phyloP scores from a whole-genome alignment of 1,140 invertebrate species.

The Cataglyphis hispanica region DNA sequence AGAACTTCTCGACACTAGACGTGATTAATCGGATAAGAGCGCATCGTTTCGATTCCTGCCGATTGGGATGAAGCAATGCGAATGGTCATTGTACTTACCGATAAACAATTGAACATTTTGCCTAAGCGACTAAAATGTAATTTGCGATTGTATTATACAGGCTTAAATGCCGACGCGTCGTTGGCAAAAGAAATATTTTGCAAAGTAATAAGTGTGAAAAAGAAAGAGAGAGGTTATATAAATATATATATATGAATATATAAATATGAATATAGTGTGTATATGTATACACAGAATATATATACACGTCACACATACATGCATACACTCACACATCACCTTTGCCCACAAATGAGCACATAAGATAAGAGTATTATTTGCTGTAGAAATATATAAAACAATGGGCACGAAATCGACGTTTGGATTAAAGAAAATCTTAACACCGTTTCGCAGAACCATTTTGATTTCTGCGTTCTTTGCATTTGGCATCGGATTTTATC shows the following conservation, averaged over 20 bases:
- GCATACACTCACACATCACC: conserved; percentile 61
- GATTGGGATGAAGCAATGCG: conserved; percentile 35
- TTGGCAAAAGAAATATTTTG: conserved; percentile 82
- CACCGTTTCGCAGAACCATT: conserved; percentile 75
- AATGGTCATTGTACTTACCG: conserved; percentile 76
- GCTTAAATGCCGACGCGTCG: conserved; percentile 76
- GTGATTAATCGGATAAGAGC: conserved; percentile 48
- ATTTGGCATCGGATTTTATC: conserved; percentile 20
- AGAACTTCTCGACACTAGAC: conserved; percentile 18
- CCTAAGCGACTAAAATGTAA: conserved; percentile 75
- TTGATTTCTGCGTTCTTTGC: conserved; percentile 29
- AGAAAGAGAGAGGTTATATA: conserved; percentile 65
- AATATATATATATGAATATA: conserved; percentile 75
- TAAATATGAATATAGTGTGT: conserved; percentile 78
- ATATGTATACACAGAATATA: conserved; percentile 70
- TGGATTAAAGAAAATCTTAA: conserved; percentile 72
- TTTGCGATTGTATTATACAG: conserved; percentile 81
- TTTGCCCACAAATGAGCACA: conserved; percentile 68
- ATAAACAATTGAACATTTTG: conserved; percentile 68
- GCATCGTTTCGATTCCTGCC: conserved; percentile 9
- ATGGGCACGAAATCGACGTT: conserved; percentile 71
- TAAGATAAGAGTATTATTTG: conserved; percentile 74
- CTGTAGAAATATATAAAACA: conserved; percentile 71
- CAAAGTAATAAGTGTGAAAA: conserved; percentile 80
- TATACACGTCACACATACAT: conserved; percentile 61